These are phyloP conservation scores for Penaeus chinensis DNA, from an alignment of 1,140 invertebrate genomes.

Conservation along the genomic window DNA sequence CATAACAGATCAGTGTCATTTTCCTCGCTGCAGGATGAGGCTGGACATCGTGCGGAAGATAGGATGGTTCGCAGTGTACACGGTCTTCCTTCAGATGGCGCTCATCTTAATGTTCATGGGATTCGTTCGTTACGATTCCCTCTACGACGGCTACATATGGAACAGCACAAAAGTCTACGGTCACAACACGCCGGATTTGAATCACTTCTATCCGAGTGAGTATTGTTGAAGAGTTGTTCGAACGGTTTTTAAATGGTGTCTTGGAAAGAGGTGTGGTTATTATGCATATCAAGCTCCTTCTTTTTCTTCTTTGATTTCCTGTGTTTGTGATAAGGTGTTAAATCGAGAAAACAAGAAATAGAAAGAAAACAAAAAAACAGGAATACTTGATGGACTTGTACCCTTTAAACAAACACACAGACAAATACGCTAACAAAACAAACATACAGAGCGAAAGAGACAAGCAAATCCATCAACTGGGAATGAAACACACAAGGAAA, in stretches of 20 bases:
- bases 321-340: too few relatives aligned
- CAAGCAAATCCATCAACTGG: too few relatives aligned
- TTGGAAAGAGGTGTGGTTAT: not conserved
- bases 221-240: not conserved
- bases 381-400: too few relatives aligned
- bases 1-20: not conserved
- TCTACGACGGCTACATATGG: conserved; percentile 3
- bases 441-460: too few relatives aligned
- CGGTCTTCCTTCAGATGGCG: not conserved
- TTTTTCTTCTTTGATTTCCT: not conserved
- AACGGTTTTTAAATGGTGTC: not conserved
- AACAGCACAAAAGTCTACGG: conserved; percentile 14
- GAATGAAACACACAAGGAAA: too few relatives aligned
- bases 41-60: not conserved
- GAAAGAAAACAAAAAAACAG: too few relatives aligned
- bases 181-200: not conserved
- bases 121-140: conserved; percentile 26
- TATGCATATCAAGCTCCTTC: not conserved
- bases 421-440: too few relatives aligned
- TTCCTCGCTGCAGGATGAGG: not conserved
- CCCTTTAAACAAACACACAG: too few relatives aligned
- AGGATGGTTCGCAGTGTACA: conserved; percentile 39
- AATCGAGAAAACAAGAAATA: too few relatives aligned
- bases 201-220: conserved; percentile 13
- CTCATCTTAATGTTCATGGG: conserved; percentile 32